A percentile compares a stretch with the other conserved stretches of the same genome.
phyloP scores from a whole-genome alignment of 2,797 vertebrate genomes.

The Onychomys leucogaster region DNA sequence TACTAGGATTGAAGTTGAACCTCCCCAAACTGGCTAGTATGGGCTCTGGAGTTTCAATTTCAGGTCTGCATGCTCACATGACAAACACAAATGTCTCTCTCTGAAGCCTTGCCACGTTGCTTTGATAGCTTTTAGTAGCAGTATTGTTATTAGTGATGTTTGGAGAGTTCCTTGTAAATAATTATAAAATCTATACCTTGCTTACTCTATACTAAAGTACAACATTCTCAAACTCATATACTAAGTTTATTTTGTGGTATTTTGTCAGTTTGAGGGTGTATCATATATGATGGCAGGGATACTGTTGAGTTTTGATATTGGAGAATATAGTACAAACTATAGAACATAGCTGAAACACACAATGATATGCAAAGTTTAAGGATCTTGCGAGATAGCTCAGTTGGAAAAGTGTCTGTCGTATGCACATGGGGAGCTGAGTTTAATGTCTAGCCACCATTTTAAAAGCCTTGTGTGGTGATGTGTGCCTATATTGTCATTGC shows the following conservation, averaged over 20 bases:
- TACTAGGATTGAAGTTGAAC: fast-evolving
- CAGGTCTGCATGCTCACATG: too few species aligned
- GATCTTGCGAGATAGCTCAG: too few species aligned
- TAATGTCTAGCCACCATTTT: too few species aligned
- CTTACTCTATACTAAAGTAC: not conserved
- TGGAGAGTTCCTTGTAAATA: not conserved
- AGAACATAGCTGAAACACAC: not conserved
- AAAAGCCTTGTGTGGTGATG: not conserved
- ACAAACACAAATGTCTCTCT: not conserved
- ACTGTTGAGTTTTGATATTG: not conserved
- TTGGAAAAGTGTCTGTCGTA: not conserved
- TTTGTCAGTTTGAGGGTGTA: not conserved
- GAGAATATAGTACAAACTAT: not conserved
- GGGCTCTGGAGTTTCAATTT: not conserved
- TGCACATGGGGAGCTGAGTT: not conserved
- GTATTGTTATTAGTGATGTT: not conserved
- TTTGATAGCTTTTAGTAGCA: not conserved
- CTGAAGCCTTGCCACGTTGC: not conserved
- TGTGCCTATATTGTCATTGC: not conserved
- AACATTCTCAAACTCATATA: not conserved
- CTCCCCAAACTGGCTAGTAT: not conserved
- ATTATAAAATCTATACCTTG: not conserved
- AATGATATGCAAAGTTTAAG: not conserved
- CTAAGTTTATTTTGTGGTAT: not conserved
- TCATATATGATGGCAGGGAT: not conserved